A percentile compares a stretch with the other conserved stretches of the same genome.
phyloP scores from a whole-genome alignment of 1,140 invertebrate genomes.

The Lerema accius region DNA sequence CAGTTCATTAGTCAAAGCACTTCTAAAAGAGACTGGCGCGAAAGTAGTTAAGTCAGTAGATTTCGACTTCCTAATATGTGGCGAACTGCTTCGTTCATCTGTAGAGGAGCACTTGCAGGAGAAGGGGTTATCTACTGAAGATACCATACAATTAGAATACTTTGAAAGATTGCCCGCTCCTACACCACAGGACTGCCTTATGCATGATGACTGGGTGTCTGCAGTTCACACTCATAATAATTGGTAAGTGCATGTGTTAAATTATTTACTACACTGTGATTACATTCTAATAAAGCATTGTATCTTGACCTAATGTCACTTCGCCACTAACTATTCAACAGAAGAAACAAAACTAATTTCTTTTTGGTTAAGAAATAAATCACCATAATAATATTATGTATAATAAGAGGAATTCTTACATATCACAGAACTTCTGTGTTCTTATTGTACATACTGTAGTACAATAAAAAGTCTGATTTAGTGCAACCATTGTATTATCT shows the following conservation, averaged over 20 bases:
- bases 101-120: constrained; percentile 88
- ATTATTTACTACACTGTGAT: too few species aligned
- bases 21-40: constrained; percentile 86
- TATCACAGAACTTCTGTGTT: too few species aligned
- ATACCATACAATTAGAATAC: constrained; percentile 94
- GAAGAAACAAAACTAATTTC: too few species aligned
- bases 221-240: constrained; percentile 89
- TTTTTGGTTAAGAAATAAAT: too few species aligned
- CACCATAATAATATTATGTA: too few species aligned
- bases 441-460: too few species aligned
- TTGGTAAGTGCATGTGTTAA: constrained; percentile 84
- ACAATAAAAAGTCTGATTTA: too few species aligned
- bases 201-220: constrained; percentile 98
- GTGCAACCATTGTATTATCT: too few species aligned
- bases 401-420: too few species aligned
- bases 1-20: constrained; percentile 91
- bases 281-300: too few species aligned
- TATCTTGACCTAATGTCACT: too few species aligned
- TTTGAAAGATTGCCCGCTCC: constrained; percentile 94
- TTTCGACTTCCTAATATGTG: constrained; percentile 95
- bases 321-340: too few species aligned
- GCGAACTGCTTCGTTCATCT: constrained; percentile 89
- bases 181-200: constrained; percentile 93
- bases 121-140: constrained; percentile 88
- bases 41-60: constrained; percentile 84